Percentiles rank a stretch among this genome's conserved stretches.
phyloP scores from a whole-genome alignment of 2,113 vertebrate genomes.

The Raja brachyura region DNA sequence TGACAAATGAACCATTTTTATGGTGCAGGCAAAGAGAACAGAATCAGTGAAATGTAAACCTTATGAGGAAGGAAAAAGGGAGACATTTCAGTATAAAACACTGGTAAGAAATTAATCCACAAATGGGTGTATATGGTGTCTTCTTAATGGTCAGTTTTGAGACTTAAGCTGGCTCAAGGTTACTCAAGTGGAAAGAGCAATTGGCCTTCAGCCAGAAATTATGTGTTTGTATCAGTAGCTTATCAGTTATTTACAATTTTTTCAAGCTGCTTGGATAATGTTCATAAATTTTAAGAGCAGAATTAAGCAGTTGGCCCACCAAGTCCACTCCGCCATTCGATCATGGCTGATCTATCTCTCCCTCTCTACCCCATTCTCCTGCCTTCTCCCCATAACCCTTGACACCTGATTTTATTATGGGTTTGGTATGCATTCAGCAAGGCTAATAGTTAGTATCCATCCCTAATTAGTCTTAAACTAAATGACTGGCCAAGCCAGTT shows the following conservation, averaged over 20 bases:
- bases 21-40: neutral
- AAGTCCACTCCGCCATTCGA: no score
- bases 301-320: no score
- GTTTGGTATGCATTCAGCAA: no score
- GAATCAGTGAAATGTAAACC: neutral
- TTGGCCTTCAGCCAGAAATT: neutral
- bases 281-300: no score
- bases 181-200: neutral
- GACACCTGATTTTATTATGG: no score
- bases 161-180: neutral
- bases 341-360: no score
- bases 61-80: neutral
- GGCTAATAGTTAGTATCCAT: no score
- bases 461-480: no score
- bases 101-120: neutral
- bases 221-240: neutral
- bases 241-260: neutral
- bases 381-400: no score
- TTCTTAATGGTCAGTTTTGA: neutral
- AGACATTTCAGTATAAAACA: neutral
- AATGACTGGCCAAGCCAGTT: no score
- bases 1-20: slow-evolving; percentile 12
- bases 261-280: neutral
- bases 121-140: neutral
- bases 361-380: no score